These are phyloP conservation scores for Leptodactylus fallax DNA, from an alignment of 2,797 vertebrate genomes.

Conservation along the genomic window DNA sequence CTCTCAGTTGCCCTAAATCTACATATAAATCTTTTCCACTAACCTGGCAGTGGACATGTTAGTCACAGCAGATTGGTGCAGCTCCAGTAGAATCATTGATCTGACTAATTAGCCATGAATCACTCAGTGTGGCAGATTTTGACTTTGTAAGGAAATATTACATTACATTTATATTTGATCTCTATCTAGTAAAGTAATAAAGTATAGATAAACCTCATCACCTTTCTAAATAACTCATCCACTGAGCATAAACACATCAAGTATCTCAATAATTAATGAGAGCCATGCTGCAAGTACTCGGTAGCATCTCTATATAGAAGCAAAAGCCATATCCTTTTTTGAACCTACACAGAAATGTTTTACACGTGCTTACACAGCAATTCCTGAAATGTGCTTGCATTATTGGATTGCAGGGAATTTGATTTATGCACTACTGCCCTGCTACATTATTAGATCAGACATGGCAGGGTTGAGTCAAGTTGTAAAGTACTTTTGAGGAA, in stretches of 20 bases:
- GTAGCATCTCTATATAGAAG: not conserved
- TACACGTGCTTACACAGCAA: too few species aligned
- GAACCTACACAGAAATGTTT: not conserved
- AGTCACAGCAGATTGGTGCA: not conserved
- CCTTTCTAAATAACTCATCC: not conserved
- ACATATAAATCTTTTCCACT: slow-evolving; percentile 3
- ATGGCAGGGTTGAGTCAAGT: too few species aligned
- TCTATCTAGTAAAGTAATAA: not conserved
- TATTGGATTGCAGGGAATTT: too few species aligned
- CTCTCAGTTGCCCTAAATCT: not conserved
- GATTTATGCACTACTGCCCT: too few species aligned
- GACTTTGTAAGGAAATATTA: slow-evolving; percentile 4
- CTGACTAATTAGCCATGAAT: slow-evolving; percentile 13
- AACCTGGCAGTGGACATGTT: not conserved
- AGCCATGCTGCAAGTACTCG: too few species aligned
- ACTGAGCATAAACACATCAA: not conserved
- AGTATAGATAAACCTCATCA: not conserved
- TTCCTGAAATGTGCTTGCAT: too few species aligned
- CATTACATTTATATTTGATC: slow-evolving; percentile 25
- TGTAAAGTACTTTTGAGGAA: too few species aligned
- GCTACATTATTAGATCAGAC: too few species aligned
- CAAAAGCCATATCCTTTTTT: not conserved
- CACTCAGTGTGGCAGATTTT: not conserved
- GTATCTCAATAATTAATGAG: not conserved
- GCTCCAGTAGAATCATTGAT: not conserved